Conservation (phyloP, 2,113 vertebrate genomes). For the Smithornis capensis region DNA sequence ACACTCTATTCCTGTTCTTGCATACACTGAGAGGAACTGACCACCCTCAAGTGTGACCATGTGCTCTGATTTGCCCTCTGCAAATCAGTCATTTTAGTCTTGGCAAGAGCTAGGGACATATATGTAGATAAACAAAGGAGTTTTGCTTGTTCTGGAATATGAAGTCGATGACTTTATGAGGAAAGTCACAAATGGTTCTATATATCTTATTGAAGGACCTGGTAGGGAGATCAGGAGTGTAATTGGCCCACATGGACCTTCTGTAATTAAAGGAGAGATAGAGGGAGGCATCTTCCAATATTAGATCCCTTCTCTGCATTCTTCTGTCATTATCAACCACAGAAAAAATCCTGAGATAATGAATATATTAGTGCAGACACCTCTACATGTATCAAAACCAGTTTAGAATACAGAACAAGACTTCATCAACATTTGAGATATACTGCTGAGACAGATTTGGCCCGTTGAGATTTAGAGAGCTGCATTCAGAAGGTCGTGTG, state of each 20-base stretch:
- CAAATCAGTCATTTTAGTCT: neutral
- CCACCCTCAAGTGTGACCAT: rapidly evolving
- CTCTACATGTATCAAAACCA: neutral
- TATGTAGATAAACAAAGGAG: neutral
- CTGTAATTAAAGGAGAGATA: neutral
- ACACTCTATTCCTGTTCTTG: neutral
- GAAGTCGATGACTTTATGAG: neutral
- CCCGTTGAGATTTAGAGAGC: neutral
- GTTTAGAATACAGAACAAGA: neutral
- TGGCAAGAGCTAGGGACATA: neutral
- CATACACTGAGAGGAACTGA: neutral
- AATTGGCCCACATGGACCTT: neutral
- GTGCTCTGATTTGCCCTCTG: neutral
- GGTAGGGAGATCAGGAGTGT: neutral
- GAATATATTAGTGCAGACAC: neutral
- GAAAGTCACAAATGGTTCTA: neutral
- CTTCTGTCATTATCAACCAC: neutral
- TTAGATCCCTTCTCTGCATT: neutral
- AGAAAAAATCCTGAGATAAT: neutral
- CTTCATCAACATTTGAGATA: neutral
- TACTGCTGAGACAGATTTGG: neutral
- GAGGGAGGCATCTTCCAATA: neutral
- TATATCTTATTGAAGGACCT: neutral
- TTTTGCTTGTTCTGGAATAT: neutral
- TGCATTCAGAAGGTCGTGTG: neutral